Evolutionary conservation across 2,888 invertebrate genomes (phyloP), one percentile per base, ranked within the genome.

Genomic region (Campoletis raptor): DNA sequence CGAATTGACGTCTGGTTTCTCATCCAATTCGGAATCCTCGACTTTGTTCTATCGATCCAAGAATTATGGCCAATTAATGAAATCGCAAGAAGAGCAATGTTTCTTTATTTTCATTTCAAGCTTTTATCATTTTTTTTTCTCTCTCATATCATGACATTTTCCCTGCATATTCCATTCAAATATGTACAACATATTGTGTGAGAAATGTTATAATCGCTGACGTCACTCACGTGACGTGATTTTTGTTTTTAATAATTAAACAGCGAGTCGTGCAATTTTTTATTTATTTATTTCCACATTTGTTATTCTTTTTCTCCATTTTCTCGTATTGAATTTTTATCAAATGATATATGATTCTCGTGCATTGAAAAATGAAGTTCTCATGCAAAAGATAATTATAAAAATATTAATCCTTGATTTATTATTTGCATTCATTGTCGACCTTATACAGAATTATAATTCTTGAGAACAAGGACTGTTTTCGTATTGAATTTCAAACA

Each of bases 1-100:
- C 77, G 73, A 74, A 86, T 82, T 74, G 84, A 87, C 86, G 79
- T 85, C 84, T 76, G 64, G 42, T 69, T 80, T 83, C 69, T 73
- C 54, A 81, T 76, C 82, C 64, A 69, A 84, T 86, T 86, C 78
- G 45, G 72, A 74, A 81, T 57, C 52, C 67, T 52, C 57, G 73
- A 78, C 86, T 81, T 76, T 66, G 66, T 78, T 74, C 74, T 74
- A 84, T 86, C 83, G 84, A 84, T 79, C 84, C 54, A 52, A 18
- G 40, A 24, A 12, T 69, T 69, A 36, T 57, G 48, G 40, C 76
- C 45, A 61, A 78, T 84, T n/a, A 30, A 79, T 45, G 57, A 30
- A 61, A 64, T 45, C 64, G 76, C 15, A 45, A 76, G 42, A 45
- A 30, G 10, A 64, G 30, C 15, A 52, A 52, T 57, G 12, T 30